Percentiles rank a stretch among this genome's conserved stretches.
Evolutionary conservation across 2,797 vertebrate species (phyloP).

Genomic region (Epinephelus coioides): DNA sequence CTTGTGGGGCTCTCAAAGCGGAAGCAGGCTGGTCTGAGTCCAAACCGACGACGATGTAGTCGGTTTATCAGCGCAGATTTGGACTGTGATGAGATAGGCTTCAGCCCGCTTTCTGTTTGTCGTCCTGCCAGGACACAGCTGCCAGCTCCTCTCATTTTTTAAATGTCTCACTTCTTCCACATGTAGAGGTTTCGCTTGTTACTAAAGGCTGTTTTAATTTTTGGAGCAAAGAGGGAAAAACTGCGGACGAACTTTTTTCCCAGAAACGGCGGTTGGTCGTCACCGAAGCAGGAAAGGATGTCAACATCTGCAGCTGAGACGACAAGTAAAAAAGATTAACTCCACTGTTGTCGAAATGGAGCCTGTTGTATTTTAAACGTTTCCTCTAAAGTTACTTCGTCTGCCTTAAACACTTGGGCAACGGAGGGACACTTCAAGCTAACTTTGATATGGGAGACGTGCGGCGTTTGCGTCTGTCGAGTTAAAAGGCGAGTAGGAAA

Average conservation of each 20-base stretch:
- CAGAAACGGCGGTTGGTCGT: conserved; percentile 18
- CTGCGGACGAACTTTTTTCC: conserved; percentile 11
- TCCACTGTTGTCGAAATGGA: not conserved
- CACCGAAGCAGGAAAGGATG: conserved; percentile 70
- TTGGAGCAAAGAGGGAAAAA: not conserved
- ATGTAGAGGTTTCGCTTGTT: not conserved
- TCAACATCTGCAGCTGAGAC: conserved; percentile 69
- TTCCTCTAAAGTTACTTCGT: not conserved
- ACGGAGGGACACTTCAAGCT: conserved; percentile 5
- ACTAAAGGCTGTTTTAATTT: not conserved
- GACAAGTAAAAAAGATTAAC: not conserved
- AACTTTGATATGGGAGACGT: conserved; percentile 66
- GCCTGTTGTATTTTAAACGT: not conserved
- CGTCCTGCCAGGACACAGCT: not conserved
- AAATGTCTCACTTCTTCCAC: not conserved
- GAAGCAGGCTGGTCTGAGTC: conserved; percentile 62
- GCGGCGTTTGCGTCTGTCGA: conserved; percentile 43
- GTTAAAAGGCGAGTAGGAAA: conserved; percentile 55
- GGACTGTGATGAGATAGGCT: conserved; percentile 76
- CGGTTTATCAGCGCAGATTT: conserved; percentile 83
- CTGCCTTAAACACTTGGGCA: not conserved
- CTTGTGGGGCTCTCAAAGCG: conserved; percentile 54
- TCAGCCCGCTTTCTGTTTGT: not conserved
- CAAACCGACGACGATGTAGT: conserved; percentile 43
- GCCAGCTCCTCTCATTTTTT: not conserved